Evolutionary conservation across 1,140 invertebrate species (phyloP), one percentile per base, ranked within the genome.

Genomic region (Lanistes nyassanus): DNA sequence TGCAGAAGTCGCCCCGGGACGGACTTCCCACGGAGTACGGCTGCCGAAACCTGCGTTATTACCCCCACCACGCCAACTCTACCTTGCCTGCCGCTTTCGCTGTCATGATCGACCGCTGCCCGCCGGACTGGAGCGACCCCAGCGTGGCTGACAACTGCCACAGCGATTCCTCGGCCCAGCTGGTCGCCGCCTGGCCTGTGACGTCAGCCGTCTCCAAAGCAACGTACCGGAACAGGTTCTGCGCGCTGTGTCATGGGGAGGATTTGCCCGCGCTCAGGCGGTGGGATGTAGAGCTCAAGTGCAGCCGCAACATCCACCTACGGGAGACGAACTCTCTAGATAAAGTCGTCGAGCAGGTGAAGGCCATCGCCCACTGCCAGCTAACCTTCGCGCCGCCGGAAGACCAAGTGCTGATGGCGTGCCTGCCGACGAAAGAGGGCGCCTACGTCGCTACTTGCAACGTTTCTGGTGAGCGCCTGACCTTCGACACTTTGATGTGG

Each of bases 101-200:
- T 11, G n/a, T 39, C 70, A 72, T 72, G 70, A 55, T 72, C n/a
- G 70, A 72, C 70, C 29, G 16, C 31, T 72, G 70, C n/a, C 55
- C 23, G 23, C n/a, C 23, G 19, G 6, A 23, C 5, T 36, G 53
- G 29, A 23, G 23, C 31, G n/a, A 60, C 21, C 55, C 26, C 0
- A n/a, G 39, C 37, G 23, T 72, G 31, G 47, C 37, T 16, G 37
- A 26, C 19, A 60, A 55, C 13, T 72, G 70, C 56, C 31, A 26
- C 7, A n/a, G 3, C 7, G 26, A 9, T 19, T 19, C 55, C 37
- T 13, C 11, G 19, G 60, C 36, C 16, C 23, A 13, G n/a, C 13
- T 34, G 34, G 55, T 4, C 23, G 19, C 34, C 21, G 36, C 7
- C 36, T 72, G 70, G 70, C 70, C 70, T 1, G 70, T 72, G 42